Evolutionary conservation across 1,140 invertebrate genomes (phyloP).

Genomic region (Drosophila pectinifera): DNA sequence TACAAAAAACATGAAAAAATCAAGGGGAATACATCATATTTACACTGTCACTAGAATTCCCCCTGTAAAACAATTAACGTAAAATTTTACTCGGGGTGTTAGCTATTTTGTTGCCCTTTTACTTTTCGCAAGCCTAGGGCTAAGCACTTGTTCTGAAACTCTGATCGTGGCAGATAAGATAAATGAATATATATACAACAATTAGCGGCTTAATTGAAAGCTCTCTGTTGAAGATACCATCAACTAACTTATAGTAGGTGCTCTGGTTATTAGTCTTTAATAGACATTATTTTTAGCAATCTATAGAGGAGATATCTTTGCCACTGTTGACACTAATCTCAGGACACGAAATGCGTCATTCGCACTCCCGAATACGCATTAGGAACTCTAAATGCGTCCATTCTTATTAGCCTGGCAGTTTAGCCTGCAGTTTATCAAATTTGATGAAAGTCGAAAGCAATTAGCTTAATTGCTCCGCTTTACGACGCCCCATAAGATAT

Average conservation of each 20-base stretch:
- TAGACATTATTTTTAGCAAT: background rate
- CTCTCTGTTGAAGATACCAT: constrained; percentile 3
- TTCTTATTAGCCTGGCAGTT: background rate
- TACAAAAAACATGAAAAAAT: too few relatives aligned
- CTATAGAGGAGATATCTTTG: too few relatives aligned
- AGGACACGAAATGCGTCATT: constrained; percentile 13
- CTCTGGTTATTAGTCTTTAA: background rate
- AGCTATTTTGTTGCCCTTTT: background rate
- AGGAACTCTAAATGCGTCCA: constrained; percentile 2
- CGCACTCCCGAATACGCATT: background rate
- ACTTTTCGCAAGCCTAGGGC: background rate
- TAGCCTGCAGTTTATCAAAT: constrained; percentile 24
- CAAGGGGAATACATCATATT: background rate
- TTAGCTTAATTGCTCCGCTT: constrained; percentile 36
- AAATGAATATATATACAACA: constrained; percentile 1
- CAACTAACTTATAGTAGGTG: background rate
- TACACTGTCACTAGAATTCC: too few relatives aligned
- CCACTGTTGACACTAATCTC: background rate
- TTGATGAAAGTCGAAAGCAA: constrained; percentile 20
- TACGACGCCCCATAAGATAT: constrained; percentile 38
- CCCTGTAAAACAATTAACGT: too few relatives aligned
- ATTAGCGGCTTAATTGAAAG: constrained; percentile 23
- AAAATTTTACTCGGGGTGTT: too few relatives aligned
- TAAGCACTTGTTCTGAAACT: background rate
- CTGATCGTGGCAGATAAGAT: constrained; percentile 34